Base-by-base conservation (phyloP, 2,888 invertebrate species). In the Euproctis similis region DNA sequence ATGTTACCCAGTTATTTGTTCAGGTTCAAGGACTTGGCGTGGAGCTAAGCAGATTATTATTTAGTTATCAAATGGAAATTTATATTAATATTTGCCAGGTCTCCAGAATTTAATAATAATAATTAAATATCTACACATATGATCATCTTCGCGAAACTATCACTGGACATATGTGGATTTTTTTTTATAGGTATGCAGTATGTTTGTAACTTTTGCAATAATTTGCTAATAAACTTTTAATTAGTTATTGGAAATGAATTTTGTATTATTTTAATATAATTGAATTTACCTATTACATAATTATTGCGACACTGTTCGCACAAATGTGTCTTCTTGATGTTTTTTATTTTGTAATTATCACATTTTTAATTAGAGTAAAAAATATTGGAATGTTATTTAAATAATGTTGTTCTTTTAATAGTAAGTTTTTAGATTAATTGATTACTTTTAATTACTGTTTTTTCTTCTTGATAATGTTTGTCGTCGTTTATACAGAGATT, bases 361-460 rank as follows among this genome's bases (percentile, higher is more conserved):
- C 78, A 78, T 80, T 81, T 81, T 80, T 8, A 80, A 75, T n/a
- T n/a, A 81, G 80, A 81, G 81, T 81, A 82, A 78, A 80, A 82
- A 81, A 75, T 82, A 81, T 82, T 77, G 77, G 80, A 77, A 78
- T 77, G 82, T 82, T 82, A 80, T n/a, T n/a, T 77, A 58, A 14
- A 69, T 76, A 77, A 77, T 77, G 75, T 82, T 82, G 78, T 80
- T 82, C 72, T 59, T 63, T 59, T 80, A 75, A 73, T 72, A 56
- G 11, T 41, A 80, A 77, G 75, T 77, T 78, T 81, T 80, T 81
- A 80, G 78, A 80, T 58, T n/a, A n/a, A 14, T 81, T 80, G 76
- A 75, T 68, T 36, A 60, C 68, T 80, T 80, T 75, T 69, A 76
- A 71, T n/a, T 64, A 62, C 62, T 71, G 72, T 75, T 78, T 23